A percentile compares a stretch with the other conserved stretches of the same genome.
Conservation (phyloP, 2,888 invertebrate species). For the Zygaena filipendulae region DNA sequence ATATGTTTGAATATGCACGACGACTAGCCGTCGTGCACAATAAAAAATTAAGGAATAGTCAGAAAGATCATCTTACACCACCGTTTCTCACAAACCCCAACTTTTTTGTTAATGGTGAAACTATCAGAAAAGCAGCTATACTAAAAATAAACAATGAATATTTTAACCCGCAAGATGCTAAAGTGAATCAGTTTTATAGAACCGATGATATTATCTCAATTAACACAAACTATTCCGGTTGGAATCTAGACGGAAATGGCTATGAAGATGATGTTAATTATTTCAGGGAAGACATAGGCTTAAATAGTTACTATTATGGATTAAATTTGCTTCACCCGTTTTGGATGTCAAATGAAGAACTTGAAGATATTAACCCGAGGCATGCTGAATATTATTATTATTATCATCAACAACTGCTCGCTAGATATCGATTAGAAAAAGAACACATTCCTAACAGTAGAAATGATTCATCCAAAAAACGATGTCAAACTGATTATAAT, state of each 20-base stretch:
- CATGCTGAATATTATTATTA: slow-evolving; percentile 49
- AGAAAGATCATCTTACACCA: slow-evolving; percentile 32
- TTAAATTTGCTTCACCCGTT: slow-evolving; percentile 67
- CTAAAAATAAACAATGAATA: slow-evolving; percentile 28
- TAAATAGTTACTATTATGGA: slow-evolving; percentile 70
- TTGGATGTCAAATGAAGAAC: slow-evolving; percentile 65
- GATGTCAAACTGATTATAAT: slow-evolving; percentile 30
- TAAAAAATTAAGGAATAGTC: slow-evolving; percentile 17
- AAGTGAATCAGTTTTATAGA: slow-evolving; percentile 29
- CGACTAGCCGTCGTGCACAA: slow-evolving; percentile 48
- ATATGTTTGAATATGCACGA: slow-evolving; percentile 55
- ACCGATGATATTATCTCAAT: slow-evolving; percentile 28
- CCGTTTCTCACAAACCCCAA: slow-evolving; percentile 58
- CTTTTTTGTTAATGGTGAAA: slow-evolving; percentile 45
- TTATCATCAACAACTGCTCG: slow-evolving; percentile 41
- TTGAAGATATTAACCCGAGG: slow-evolving; percentile 36
- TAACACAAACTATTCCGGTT: slow-evolving; percentile 55
- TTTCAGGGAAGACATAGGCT: slow-evolving; percentile 72
- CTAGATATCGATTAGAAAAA: slow-evolving; percentile 43
- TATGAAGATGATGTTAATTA: slow-evolving; percentile 67
- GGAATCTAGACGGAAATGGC: slow-evolving; percentile 54
- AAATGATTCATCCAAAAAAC: slow-evolving; percentile 16
- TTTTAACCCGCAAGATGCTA: slow-evolving; percentile 23
- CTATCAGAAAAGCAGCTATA: slow-evolving; percentile 41
- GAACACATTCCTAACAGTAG: slow-evolving; percentile 26